phyloP scores from a whole-genome alignment of 2,113 vertebrate species.

The Rostratula benghalensis region DNA sequence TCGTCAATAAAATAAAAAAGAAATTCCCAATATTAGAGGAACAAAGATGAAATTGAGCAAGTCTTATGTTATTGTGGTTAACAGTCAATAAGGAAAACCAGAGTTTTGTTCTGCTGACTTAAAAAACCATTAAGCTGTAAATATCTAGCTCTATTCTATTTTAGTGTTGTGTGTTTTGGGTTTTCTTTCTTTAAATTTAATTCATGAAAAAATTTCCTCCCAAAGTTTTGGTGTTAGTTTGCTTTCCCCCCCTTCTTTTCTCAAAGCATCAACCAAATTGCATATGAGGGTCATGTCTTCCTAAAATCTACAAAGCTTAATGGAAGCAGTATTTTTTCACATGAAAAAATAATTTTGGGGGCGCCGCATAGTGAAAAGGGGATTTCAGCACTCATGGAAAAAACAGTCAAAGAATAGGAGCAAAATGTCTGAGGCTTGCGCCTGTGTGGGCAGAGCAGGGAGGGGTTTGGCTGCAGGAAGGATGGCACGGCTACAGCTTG shows the following conservation, averaged over 20 bases:
- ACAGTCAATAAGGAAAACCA: slow-evolving; percentile 70
- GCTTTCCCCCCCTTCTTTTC: background rate
- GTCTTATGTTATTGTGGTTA: slow-evolving; percentile 64
- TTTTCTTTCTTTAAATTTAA: slow-evolving; percentile 14
- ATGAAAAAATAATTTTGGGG: background rate
- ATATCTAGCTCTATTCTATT: slow-evolving; percentile 62
- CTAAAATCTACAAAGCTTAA: background rate
- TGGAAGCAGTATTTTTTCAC: background rate
- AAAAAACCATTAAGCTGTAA: slow-evolving; percentile 60
- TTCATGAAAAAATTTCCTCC: background rate
- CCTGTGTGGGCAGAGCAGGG: background rate
- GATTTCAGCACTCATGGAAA: background rate
- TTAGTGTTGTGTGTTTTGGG: background rate
- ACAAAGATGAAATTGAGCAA: slow-evolving; percentile 63
- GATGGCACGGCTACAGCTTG: background rate
- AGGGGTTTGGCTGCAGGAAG: background rate
- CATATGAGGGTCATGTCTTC: background rate
- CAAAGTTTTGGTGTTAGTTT: slow-evolving; percentile 5
- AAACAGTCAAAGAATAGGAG: background rate
- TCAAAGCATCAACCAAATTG: background rate
- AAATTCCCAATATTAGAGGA: slow-evolving; percentile 65
- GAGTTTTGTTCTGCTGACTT: slow-evolving; percentile 67
- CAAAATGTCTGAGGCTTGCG: background rate
- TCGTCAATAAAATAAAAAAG: slow-evolving; percentile 65
- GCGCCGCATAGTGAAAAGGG: background rate